Base-by-base conservation (phyloP, 2,888 invertebrate genomes). In the Noctua fimbriata region DNA sequence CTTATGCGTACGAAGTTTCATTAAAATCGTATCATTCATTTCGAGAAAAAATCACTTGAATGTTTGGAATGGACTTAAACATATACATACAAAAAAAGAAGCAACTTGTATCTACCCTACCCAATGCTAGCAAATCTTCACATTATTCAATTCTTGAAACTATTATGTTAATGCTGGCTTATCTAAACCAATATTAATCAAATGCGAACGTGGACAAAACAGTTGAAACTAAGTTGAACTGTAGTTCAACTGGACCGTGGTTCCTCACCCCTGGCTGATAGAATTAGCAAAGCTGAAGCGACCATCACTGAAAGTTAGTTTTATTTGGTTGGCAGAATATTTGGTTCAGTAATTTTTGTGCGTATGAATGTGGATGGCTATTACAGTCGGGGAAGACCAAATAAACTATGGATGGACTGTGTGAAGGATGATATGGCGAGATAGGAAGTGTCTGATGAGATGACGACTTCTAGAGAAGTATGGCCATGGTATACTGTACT, bases 191-290 rank as follows among this genome's bases (percentile, higher is more conserved):
- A 32, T 3, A 60, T 69, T 69, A 84, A 69, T 82, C 52, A 77
- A 82, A 82, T 77, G 52, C 82, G 52, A 81, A 72, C 66, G 36
- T 76, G 16, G n/a, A 73, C 76, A 58, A 81, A 67, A 49, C 41
- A 52, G 32, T 58, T 66, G 0, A 67, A 49, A 77, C 65, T 49
- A n/a, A 69, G 65, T 78, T 86, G 1, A 24, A 65, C 14, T 66
- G 41, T 65, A 69, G 65, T 85, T 72, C 72, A 41, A 44, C 70
- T 70, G 47, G 47, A 70, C 32, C 16, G 36, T 60, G 41, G 36
- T 60, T 10, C n/a, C n/a, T n/a, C n/a, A n/a, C n/a, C n/a, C n/a
- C n/a, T 47, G 7, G 47, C 16, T 44, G 1, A 32, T 52, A 32
- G 44, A 80, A 67, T 67, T 67, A 44, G 49, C 47, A 32, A 47